Percentiles rank a stretch among this genome's conserved stretches.
These are phyloP conservation scores for Brevimyrus niger DNA, from an alignment of 2,113 vertebrate genomes.

Conservation along the genomic window DNA sequence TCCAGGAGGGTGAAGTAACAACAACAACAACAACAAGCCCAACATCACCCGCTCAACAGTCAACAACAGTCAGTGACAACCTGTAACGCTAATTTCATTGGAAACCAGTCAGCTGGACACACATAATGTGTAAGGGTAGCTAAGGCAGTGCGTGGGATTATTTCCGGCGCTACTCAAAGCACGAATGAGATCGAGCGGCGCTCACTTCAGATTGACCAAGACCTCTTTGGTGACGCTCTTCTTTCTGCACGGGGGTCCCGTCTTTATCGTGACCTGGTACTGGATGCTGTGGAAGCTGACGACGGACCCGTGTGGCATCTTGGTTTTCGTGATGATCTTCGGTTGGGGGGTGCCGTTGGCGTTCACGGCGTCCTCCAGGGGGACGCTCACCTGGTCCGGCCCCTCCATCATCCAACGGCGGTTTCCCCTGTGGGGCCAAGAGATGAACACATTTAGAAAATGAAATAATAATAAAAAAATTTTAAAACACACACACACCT, in stretches of 20 bases:
- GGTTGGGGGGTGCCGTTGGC: slow-evolving; percentile 39
- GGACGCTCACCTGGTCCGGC: slow-evolving; percentile 42
- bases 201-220: slow-evolving; percentile 60
- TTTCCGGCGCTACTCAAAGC: background rate
- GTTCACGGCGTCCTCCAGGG: slow-evolving; percentile 39
- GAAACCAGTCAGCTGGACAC: background rate
- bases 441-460: background rate
- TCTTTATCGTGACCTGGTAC: slow-evolving; percentile 52
- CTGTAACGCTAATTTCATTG: background rate
- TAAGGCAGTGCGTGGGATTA: background rate
- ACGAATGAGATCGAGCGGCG: background rate
- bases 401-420: slow-evolving; percentile 36
- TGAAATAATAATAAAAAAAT: background rate
- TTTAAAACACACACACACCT: background rate
- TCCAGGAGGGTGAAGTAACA: background rate
- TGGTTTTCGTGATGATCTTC: slow-evolving; percentile 10
- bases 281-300: slow-evolving; percentile 64
- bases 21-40: background rate
- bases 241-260: slow-evolving; percentile 37
- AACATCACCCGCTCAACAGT: background rate
- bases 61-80: background rate
- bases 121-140: too few relatives aligned
- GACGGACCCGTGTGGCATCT: slow-evolving; percentile 39
- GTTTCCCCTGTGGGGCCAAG: background rate
- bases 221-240: slow-evolving; percentile 44